Evolutionary conservation across 2,888 invertebrate species (phyloP).

Genomic region (Nasonovia ribisnigri): DNA sequence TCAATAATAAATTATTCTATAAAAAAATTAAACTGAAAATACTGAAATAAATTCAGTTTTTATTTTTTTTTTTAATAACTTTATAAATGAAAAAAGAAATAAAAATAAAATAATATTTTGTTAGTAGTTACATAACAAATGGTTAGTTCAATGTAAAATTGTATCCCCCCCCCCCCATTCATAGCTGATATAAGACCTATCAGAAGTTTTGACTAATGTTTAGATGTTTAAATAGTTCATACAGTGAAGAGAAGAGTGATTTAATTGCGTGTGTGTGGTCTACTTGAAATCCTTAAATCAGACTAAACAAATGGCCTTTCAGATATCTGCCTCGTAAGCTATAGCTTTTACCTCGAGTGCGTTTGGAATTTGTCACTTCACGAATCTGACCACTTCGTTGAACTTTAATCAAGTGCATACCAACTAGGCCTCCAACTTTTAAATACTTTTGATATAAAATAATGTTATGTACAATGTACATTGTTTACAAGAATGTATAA

Average conservation of each 20-base stretch:
- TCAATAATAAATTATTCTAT: too few relatives aligned
- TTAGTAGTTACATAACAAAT: too few relatives aligned
- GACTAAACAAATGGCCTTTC: slow-evolving; percentile 41
- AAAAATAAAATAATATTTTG: too few relatives aligned
- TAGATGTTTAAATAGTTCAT: not conserved
- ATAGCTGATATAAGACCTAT: not conserved
- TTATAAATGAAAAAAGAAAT: too few relatives aligned
- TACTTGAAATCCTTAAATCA: slow-evolving; percentile 1
- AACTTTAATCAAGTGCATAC: slow-evolving; percentile 14
- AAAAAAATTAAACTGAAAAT: too few relatives aligned
- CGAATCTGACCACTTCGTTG: slow-evolving; percentile 33
- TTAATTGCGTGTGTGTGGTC: not conserved
- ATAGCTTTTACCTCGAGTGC: not conserved
- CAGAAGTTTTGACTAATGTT: not conserved
- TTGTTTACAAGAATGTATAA: not conserved
- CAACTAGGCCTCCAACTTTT: not conserved
- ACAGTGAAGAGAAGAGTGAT: not conserved
- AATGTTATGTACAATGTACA: not conserved
- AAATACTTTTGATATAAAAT: not conserved
- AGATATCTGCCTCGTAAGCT: slow-evolving; percentile 36
- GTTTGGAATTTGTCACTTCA: slow-evolving; percentile 44
- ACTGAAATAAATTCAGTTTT: too few relatives aligned
- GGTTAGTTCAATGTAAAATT: too few relatives aligned
- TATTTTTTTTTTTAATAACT: too few relatives aligned
- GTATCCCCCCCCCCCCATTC: too few relatives aligned